Evolutionary conservation across 2,113 vertebrate species (phyloP).

Genomic region (Limanda limanda): DNA sequence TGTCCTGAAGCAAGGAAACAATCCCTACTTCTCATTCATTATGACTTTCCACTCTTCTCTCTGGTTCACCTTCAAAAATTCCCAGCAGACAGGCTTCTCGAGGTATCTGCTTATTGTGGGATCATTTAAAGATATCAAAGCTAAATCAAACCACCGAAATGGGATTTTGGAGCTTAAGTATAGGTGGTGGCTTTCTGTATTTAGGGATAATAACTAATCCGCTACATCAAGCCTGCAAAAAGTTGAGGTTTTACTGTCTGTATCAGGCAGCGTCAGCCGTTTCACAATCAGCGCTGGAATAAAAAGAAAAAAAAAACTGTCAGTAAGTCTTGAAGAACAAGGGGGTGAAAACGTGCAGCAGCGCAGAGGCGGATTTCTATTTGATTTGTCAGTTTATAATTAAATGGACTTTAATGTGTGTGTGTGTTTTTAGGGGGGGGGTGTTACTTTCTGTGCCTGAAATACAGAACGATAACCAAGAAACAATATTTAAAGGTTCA

Average conservation of each 20-base stretch:
- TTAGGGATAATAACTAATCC: slow-evolving; percentile 81
- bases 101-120: slow-evolving; percentile 51
- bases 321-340: background rate
- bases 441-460: slow-evolving; percentile 23
- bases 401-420: slow-evolving; percentile 27
- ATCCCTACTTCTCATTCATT: slow-evolving; percentile 1
- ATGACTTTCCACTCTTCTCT: background rate
- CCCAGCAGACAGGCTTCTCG: slow-evolving; percentile 18
- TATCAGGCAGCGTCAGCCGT: slow-evolving; percentile 50
- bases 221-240: slow-evolving; percentile 66
- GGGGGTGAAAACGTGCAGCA: slow-evolving; percentile 5
- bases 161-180: slow-evolving; percentile 70
- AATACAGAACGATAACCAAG: slow-evolving; percentile 49
- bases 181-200: slow-evolving; percentile 75
- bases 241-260: slow-evolving; percentile 69
- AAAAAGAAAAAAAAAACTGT: slow-evolving; percentile 3
- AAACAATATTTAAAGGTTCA: slow-evolving; percentile 55
- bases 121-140: slow-evolving; percentile 74
- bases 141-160: slow-evolving; percentile 70
- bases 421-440: no score
- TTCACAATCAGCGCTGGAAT: slow-evolving; percentile 44
- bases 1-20: slow-evolving; percentile 12
- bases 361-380: slow-evolving; percentile 32
- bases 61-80: slow-evolving; percentile 13
- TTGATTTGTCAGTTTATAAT: slow-evolving; percentile 40